Evolutionary conservation across 2,797 vertebrate genomes (phyloP), one percentile per base, ranked within the genome.

Genomic region (Oceanodroma leucorhoa): DNA sequence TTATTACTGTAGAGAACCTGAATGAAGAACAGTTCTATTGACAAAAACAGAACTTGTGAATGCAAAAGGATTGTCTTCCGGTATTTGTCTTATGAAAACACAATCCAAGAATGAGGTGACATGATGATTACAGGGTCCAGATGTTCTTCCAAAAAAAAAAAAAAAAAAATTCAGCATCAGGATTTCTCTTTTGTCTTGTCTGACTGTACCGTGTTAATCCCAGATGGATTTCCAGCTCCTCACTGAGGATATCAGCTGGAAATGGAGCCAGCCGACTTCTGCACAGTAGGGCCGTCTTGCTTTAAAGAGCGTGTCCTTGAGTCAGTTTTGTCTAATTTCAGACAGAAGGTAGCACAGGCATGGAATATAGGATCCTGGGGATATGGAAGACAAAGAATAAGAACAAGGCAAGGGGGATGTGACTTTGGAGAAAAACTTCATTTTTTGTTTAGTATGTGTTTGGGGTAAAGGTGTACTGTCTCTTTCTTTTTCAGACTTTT

Each of bases 401-500:
- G 40, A 36, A 6, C 14, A 20, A 26, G 40, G 40, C 69, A 38
- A 53, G 11, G 20, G 34, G 19, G 26, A 18, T 60, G 17, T 46
- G 60, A 30, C 26, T 62, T 29, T 23, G 15, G 20, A 77, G 57
- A 38, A 85, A 27, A 51, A 8, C 6, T 14, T 76, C 2, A 2
- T 8, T 30, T 71, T 61, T 66, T 73, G 64, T 58, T 69, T 62
- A 14, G 57, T 46, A 20, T 1, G 0, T n/a, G 17, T 78, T 26
- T 92, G 20, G 73, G 65, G 48, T 96, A 71, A 96, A 91, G 43
- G 10, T 43, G 3, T 2, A n/a, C 81, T 82, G 83, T 96, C 86
- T 66, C 27, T 95, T 81, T 91, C 6, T 95, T 96, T 93, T 93
- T 61, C 96, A 99, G 99, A 97, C 98, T 58, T 96, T 99, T 87